Percentiles rank a stretch among this genome's conserved stretches.
Evolutionary conservation across 1,140 invertebrate genomes (phyloP).

Genomic region (Orius insidiosus): DNA sequence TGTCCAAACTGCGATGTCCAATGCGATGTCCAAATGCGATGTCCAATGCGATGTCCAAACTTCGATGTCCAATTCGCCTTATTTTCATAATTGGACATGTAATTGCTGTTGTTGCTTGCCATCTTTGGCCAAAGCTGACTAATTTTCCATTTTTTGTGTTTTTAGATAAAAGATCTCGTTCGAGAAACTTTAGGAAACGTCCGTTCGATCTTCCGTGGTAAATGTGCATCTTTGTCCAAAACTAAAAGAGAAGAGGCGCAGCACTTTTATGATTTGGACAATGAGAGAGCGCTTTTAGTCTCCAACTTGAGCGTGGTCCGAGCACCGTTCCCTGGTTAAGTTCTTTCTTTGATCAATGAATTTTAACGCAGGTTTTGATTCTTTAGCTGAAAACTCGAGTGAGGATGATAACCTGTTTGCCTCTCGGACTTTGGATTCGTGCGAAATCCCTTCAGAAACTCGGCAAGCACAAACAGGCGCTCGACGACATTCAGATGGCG

Average conservation of each 20-base stretch:
- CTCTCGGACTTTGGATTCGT: slow-evolving; percentile 37
- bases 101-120: no score
- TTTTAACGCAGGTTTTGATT: not conserved
- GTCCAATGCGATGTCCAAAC: no score
- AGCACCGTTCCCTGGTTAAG: slow-evolving; percentile 35
- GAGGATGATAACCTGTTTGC: slow-evolving; percentile 40
- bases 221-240: slow-evolving; percentile 32
- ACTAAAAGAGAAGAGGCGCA: slow-evolving; percentile 31
- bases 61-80: no score
- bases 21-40: no score
- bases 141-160: slow-evolving; percentile 9
- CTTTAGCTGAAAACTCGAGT: slow-evolving; percentile 24
- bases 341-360: not conserved
- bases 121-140: no score
- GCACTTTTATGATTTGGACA: slow-evolving; percentile 26
- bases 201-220: slow-evolving; percentile 34
- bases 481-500: slow-evolving; percentile 41
- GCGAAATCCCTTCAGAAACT: slow-evolving; percentile 34
- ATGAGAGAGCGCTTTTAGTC: slow-evolving; percentile 36
- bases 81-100: no score
- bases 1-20: no score
- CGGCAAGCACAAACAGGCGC: slow-evolving; percentile 32
- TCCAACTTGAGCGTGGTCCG: slow-evolving; percentile 43
- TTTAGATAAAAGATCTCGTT: slow-evolving; percentile 31
- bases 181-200: slow-evolving; percentile 32